phyloP scores from a whole-genome alignment of 2,888 invertebrate genomes.

The Pteria penguin region DNA sequence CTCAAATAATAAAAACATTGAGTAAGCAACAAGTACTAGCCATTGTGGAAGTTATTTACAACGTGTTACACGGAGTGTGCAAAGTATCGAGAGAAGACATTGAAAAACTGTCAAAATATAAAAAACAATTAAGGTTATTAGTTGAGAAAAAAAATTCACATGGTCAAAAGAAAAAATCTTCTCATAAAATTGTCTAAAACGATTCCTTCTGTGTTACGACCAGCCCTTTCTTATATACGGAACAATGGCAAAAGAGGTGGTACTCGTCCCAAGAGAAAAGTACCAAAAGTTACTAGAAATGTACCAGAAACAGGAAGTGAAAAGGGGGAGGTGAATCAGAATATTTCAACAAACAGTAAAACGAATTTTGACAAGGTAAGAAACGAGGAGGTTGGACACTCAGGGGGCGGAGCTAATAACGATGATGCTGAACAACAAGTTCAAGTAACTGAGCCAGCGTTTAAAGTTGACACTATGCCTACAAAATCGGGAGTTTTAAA shows the following conservation, averaged over 20 bases:
- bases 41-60: slow-evolving; percentile 44
- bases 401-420: not conserved
- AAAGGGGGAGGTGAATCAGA: slow-evolving; percentile 1
- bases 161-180: slow-evolving; percentile 6
- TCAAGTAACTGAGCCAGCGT: too few relatives aligned
- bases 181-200: slow-evolving; percentile 33
- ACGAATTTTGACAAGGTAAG: not conserved
- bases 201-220: slow-evolving; percentile 25
- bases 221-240: slow-evolving; percentile 18
- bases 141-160: slow-evolving; percentile 25
- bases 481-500: not conserved
- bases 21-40: slow-evolving; percentile 31
- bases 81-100: slow-evolving; percentile 35
- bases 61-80: slow-evolving; percentile 43
- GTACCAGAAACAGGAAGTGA: not conserved
- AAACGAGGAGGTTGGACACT: not conserved
- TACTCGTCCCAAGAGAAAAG: slow-evolving; percentile 17
- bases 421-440: not conserved
- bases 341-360: not conserved
- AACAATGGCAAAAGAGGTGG: slow-evolving; percentile 12
- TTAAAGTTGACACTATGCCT: not conserved
- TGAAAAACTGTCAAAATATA: slow-evolving; percentile 32
- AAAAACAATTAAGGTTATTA: slow-evolving; percentile 35
- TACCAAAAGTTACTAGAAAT: slow-evolving; percentile 20
- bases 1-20: slow-evolving; percentile 27